A percentile compares a stretch with the other conserved stretches of the same genome.
These are phyloP conservation scores for Drosophila paulistorum DNA, from an alignment of 1,140 invertebrate genomes.

Conservation along the genomic window DNA sequence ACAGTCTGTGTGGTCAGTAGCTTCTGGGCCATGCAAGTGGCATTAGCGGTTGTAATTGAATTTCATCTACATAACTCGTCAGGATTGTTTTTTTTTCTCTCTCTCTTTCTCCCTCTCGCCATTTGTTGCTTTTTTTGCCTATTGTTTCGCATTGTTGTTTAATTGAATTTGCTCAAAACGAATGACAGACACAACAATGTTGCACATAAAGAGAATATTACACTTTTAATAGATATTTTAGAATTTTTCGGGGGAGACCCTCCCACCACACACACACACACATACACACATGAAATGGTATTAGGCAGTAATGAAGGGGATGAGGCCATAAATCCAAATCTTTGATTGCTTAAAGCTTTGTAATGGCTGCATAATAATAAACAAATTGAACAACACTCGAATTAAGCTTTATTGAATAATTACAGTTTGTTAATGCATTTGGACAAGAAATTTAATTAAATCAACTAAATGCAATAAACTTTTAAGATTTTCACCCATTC, in stretches of 20 bases:
- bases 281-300: neutral
- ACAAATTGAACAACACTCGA: neutral
- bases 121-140: slow-evolving; percentile 7
- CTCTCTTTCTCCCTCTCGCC: neutral
- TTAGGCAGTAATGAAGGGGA: neutral
- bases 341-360: too few species aligned
- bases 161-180: slow-evolving; percentile 64
- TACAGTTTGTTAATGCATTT: neutral
- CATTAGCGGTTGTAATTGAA: slow-evolving; percentile 80
- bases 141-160: slow-evolving; percentile 38
- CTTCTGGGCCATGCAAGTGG: slow-evolving; percentile 68
- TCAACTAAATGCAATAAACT: too few species aligned
- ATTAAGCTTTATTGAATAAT: neutral
- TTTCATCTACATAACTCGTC: slow-evolving; percentile 51
- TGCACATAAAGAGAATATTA: slow-evolving; percentile 50
- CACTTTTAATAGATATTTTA: neutral
- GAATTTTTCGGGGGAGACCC: neutral
- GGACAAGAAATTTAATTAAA: neutral
- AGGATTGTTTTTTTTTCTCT: slow-evolving; percentile 21
- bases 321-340: too few species aligned
- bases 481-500: too few species aligned
- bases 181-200: slow-evolving; percentile 2
- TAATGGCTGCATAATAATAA: too few species aligned
- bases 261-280: neutral
- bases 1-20: slow-evolving; percentile 61